These are phyloP conservation scores for Aramus guarauna DNA, from an alignment of 2,113 vertebrate genomes.

Conservation along the genomic window DNA sequence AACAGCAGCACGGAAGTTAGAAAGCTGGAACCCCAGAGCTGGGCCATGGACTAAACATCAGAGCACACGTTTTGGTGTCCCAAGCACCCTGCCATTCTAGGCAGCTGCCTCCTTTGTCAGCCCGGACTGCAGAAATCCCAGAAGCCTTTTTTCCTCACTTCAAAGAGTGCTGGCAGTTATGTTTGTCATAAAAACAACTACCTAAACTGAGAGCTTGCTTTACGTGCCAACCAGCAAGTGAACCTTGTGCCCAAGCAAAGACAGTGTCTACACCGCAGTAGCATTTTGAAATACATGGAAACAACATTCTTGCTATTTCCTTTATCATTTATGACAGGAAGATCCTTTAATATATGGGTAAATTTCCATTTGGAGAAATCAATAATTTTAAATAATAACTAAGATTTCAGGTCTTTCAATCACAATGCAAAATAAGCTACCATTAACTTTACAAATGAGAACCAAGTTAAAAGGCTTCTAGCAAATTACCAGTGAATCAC, in stretches of 20 bases:
- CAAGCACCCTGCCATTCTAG: neutral
- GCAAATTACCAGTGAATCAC: constrained; percentile 60
- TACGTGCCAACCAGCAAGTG: neutral
- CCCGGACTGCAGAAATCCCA: neutral
- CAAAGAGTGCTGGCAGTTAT: neutral
- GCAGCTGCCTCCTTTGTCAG: neutral
- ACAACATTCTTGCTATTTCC: neutral
- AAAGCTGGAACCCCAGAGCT: neutral
- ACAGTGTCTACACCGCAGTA: neutral
- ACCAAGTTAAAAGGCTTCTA: constrained; percentile 59
- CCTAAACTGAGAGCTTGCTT: neutral
- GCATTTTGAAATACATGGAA: neutral
- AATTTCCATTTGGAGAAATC: constrained; percentile 30
- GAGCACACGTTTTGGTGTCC: accelerated
- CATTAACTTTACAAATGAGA: constrained; percentile 63
- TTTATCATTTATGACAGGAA: constrained; percentile 2
- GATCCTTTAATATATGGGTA: neutral
- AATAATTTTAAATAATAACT: constrained; percentile 50
- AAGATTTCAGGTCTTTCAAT: constrained; percentile 48
- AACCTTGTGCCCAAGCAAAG: neutral
- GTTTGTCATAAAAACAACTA: neutral
- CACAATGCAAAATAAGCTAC: constrained; percentile 43
- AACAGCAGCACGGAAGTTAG: neutral
- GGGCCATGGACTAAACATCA: accelerated
- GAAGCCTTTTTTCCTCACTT: neutral